Conservation (phyloP, 2,797 vertebrate genomes). For the Phyllotis vaccarum region DNA sequence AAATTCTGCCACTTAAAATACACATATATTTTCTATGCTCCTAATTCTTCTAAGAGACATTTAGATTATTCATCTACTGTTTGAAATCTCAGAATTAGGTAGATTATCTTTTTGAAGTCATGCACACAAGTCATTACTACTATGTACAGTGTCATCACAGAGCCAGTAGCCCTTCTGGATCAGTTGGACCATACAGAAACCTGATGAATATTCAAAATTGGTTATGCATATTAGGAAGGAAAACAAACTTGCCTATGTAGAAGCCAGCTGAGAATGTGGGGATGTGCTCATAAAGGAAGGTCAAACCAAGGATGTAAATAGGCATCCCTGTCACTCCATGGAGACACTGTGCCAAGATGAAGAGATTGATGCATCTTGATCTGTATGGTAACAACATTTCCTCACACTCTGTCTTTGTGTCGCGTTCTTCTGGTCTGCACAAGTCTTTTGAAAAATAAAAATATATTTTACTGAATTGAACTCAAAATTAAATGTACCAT, state of each 20-base stretch:
- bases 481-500: constrained; percentile 43
- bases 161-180: not conserved
- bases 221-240: not conserved
- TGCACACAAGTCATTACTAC: not conserved
- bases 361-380: not conserved
- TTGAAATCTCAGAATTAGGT: not conserved
- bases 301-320: not conserved
- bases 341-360: not conserved
- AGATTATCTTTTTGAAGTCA: not conserved
- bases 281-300: constrained; percentile 40
- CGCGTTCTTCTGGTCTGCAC: not conserved
- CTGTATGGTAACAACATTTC: accelerated
- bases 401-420: not conserved
- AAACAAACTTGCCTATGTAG: constrained; percentile 74
- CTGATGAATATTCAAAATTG: not conserved
- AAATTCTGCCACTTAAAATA: not conserved
- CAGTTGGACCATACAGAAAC: not conserved
- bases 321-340: constrained; percentile 56
- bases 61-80: not conserved
- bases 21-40: not conserved
- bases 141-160: not conserved
- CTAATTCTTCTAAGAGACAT: not conserved
- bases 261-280: constrained; percentile 14
- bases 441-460: constrained; percentile 73
- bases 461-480: constrained; percentile 49